Percentiles rank a stretch among this genome's conserved stretches.
Conservation (phyloP, 2,797 vertebrate species). For the Clarias platycephalus region DNA sequence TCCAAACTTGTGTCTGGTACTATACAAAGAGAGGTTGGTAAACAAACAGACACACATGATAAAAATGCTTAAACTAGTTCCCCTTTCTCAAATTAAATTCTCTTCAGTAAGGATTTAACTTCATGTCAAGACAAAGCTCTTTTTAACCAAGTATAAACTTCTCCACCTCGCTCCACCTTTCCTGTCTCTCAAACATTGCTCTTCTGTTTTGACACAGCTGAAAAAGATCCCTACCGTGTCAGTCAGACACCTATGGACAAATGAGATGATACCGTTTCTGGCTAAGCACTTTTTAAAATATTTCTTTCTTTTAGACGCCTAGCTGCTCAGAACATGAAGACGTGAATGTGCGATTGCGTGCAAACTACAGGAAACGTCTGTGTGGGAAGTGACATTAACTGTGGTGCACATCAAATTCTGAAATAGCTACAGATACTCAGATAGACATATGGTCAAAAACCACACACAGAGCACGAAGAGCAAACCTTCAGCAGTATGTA, state of each 20-base stretch:
- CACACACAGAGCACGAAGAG: neutral
- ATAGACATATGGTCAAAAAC: neutral
- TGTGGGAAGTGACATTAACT: conserved; percentile 15
- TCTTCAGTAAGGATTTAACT: neutral
- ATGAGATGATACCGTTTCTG: conserved; percentile 5
- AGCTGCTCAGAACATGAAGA: neutral
- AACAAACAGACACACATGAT: neutral
- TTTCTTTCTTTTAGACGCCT: neutral
- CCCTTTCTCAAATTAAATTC: conserved; percentile 1
- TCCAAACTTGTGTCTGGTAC: too few relatives aligned
- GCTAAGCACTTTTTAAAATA: too few relatives aligned
- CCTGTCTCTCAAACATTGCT: conserved; percentile 4
- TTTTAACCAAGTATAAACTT: conserved; percentile 34
- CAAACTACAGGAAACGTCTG: conserved; percentile 10
- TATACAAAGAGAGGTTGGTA: neutral
- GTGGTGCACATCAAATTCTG: conserved; percentile 8
- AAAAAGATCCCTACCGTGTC: conserved; percentile 4
- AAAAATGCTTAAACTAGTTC: conserved; percentile 4
- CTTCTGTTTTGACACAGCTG: conserved; percentile 29
- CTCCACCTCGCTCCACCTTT: neutral
- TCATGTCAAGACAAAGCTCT: neutral
- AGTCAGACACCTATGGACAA: neutral
- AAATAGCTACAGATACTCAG: conserved; percentile 1
- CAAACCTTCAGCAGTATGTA: conserved; percentile 77
- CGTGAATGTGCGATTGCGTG: neutral